These are phyloP conservation scores for Anabas testudineus DNA, from an alignment of 2,797 vertebrate genomes.

Conservation along the genomic window DNA sequence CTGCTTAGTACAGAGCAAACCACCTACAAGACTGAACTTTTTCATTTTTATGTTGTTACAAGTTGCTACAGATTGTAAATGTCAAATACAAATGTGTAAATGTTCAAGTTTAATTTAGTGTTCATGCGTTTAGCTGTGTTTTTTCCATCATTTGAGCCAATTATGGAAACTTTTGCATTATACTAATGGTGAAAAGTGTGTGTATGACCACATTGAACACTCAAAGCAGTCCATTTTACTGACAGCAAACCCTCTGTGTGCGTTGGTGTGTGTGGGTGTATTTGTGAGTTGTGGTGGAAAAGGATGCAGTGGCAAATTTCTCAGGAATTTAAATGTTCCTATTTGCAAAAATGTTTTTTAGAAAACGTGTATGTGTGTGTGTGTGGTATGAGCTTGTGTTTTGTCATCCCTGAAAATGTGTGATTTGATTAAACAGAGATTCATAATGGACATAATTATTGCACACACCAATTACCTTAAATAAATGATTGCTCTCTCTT, in stretches of 20 bases:
- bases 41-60: too few species aligned
- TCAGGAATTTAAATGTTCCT: constrained; percentile 12
- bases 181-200: not conserved
- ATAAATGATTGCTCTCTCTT: constrained; percentile 73
- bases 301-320: not conserved
- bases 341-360: not conserved
- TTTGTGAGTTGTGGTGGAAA: not conserved
- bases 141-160: not conserved
- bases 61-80: not conserved
- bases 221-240: not conserved
- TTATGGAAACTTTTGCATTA: not conserved
- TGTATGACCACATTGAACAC: not conserved
- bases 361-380: constrained; percentile 9
- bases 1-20: not conserved
- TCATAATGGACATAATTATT: constrained; percentile 79
- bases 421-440: constrained; percentile 74
- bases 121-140: too few species aligned
- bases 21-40: not conserved
- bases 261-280: not conserved
- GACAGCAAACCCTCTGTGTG: not conserved
- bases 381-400: constrained; percentile 41
- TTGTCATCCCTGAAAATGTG: constrained; percentile 64
- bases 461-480: constrained; percentile 77
- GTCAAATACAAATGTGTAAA: not conserved
- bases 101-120: not conserved